Percentiles rank a stretch among this genome's conserved stretches.
Conservation (phyloP, 1,140 invertebrate species). For the Atta colombica region DNA sequence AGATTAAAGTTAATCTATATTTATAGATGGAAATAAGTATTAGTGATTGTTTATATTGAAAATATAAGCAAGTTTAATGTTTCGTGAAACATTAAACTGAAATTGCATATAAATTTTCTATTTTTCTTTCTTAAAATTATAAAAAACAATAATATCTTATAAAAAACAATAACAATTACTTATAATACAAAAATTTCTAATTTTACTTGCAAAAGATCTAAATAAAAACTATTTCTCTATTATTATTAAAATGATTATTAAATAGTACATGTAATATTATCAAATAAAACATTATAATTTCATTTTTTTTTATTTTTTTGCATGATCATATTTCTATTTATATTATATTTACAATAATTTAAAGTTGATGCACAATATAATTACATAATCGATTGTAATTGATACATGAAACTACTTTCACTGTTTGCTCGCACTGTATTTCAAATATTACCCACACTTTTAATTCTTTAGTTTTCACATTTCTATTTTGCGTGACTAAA, state of each 20-base stretch:
- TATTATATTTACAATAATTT: slow-evolving; percentile 24
- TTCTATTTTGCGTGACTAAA: slow-evolving; percentile 40
- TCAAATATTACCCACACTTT: neutral
- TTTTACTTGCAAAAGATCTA: neutral
- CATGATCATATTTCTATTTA: neutral
- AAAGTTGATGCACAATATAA: slow-evolving; percentile 6
- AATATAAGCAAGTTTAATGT: too few species aligned
- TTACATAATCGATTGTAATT: slow-evolving; percentile 37
- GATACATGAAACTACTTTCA: neutral
- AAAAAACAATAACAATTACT: neutral
- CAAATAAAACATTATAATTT: neutral
- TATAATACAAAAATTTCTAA: neutral
- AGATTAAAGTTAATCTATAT: too few species aligned
- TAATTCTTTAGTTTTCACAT: slow-evolving; percentile 19
- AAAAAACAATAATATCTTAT: neutral
- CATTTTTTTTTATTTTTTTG: neutral
- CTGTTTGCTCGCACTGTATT: neutral
- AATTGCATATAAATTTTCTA: neutral
- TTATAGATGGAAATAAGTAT: too few species aligned
- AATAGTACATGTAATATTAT: neutral
- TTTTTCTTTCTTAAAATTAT: neutral
- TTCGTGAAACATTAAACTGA: too few species aligned
- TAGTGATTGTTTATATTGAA: too few species aligned
- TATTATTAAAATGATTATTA: neutral
- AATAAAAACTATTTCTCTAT: neutral